Base-by-base conservation (phyloP, 2,113 vertebrate genomes). In the Danio rerio region DNA sequence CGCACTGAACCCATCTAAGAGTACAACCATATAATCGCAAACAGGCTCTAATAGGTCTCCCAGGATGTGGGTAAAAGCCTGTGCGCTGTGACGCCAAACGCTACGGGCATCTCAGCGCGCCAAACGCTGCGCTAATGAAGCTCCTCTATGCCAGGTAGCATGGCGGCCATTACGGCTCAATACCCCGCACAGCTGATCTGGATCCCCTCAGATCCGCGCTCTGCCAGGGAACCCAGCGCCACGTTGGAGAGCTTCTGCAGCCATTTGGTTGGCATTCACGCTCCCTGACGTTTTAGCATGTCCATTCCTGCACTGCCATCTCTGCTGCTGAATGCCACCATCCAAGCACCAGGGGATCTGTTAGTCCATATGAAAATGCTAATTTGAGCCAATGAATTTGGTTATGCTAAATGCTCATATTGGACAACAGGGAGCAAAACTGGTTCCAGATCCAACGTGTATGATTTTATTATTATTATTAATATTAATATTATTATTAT, bases 1-100 rank as follows among this genome's bases (percentile, higher is more conserved):
- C 50, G 20, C 58, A 62, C 12, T 20, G n/a, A 62, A 76, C 18
- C 72, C 58, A 77, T 12, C 76, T 78, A 78, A 45, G 69, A 74
- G 18, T n/a, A 66, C 18, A 55, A 65, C 49, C 50, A 62, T 79
- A 65, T 66, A 75, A 75, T 66, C 50, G 7, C 71, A 75, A 62
- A 43, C 43, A 63, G 81, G 5, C 61, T 82, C 61, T 82, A 82
- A 82, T 82, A 31, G 81, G 70, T 82, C 81, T 75, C 81, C 40
- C 61, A 75, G 71, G 81, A 82, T 47, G 80, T 21, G n/a, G 49
- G 53, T 82, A 47, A 75, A 75, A 75, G 69, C 69, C 53, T 18
- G 31, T 13, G 12, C 40, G 12, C 15, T 66, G 16, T n/a, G 71
- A 45, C 58, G 40, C 81, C 81, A 82, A 82, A 45, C 12, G 31